Evolutionary conservation across 2,113 vertebrate species (phyloP), one percentile per base, ranked within the genome.

Genomic region (Morone chrysops): DNA sequence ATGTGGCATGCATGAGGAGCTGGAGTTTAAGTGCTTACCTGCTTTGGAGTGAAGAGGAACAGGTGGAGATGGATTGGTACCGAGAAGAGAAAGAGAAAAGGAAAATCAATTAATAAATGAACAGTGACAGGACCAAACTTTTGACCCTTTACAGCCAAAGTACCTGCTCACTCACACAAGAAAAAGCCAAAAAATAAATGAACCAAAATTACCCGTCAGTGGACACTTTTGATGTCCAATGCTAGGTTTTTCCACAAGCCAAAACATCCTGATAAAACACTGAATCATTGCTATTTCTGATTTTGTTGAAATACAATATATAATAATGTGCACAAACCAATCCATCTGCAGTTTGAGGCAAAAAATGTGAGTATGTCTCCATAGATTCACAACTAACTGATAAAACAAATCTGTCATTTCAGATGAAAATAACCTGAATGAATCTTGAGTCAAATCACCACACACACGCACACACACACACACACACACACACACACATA

Each of bases 21-120:
- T n/a, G 22, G 36, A 36, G 59, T 48, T 48, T 1, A 68, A 72
- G 74, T 54, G 78, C 94, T 95, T 95, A 96, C 95, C 95, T 95
- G 95, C 92, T 95, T 91, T 76, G 77, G 80, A 62, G 75, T 0
- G 60, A 73, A 69, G 78, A 80, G 79, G 67, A 71, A 18, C 69
- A 40, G 51, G 31, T 0, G 60, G 72, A 18, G 43, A 50, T n/a
- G 68, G 59, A 66, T 54, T 31, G 18, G 71, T 0, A 86, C 71
- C 83, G 43, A 36, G 22, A 75, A 84, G 38, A 82, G 60, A 87
- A 65, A 83, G 54, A 73, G 38, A 83, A 66, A 65, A 61, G 47
- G 71, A 43, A 68, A 68, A 83, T 47, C 47, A 36, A 91, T 95
- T 89, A 94, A 87, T 89, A 63, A 12, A 65, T 20, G 45, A 57